phyloP scores from a whole-genome alignment of 2,113 vertebrate species.

The Rhombomys opimus region DNA sequence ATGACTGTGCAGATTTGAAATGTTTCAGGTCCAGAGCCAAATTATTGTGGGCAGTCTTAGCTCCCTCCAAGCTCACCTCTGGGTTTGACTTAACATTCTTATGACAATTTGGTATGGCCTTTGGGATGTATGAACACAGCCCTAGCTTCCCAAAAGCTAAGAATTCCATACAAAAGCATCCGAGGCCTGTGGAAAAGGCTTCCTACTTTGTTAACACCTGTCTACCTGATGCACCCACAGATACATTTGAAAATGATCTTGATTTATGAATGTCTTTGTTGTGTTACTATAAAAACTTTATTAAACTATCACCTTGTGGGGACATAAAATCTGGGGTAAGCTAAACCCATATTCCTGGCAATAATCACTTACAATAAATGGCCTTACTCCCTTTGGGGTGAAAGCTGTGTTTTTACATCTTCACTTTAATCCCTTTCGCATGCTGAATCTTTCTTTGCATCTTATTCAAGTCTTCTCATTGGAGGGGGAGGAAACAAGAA shows the following conservation, averaged over 20 bases:
- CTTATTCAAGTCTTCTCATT: neutral
- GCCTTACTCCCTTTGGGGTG: neutral
- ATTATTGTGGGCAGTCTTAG: neutral
- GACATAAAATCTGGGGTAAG: neutral
- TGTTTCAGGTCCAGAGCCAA: neutral
- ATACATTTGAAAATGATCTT: neutral
- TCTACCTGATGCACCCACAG: neutral
- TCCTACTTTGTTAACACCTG: neutral
- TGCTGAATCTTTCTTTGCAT: neutral
- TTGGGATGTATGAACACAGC: neutral
- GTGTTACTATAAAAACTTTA: neutral
- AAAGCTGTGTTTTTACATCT: neutral
- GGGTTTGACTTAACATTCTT: neutral
- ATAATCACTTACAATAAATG: neutral
- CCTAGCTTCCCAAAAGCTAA: neutral
- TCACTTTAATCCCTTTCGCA: neutral
- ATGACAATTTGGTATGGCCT: neutral
- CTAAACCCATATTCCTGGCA: neutral
- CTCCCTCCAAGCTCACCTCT: neutral
- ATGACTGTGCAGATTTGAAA: neutral
- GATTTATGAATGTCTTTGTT: neutral
- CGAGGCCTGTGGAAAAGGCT: neutral
- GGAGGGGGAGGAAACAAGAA: neutral
- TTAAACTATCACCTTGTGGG: neutral
- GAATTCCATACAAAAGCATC: neutral